Percentiles rank a stretch among this genome's conserved stretches.
Conservation (phyloP, 64 coral and sea anemone species). For the Actinia tenebrosa region DNA sequence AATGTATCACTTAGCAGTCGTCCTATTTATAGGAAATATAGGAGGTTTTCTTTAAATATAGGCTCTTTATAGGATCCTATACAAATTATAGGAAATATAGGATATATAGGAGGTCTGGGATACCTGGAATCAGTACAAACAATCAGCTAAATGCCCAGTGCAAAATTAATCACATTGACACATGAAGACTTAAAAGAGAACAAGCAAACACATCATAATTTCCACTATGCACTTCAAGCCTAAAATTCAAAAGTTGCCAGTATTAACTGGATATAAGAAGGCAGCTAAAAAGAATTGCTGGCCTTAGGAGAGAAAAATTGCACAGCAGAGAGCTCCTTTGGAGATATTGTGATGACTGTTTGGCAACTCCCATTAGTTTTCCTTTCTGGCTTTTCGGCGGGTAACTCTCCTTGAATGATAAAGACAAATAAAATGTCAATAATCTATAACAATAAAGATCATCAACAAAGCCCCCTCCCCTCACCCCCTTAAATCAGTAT, state of each 20-base stretch:
- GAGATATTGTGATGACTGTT: neutral
- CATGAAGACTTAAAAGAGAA: neutral
- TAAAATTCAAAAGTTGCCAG: constrained; percentile 8
- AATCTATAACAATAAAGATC: neutral
- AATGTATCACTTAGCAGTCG: too few species aligned
- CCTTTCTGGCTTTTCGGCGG: constrained; percentile 34
- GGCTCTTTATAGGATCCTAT: too few species aligned
- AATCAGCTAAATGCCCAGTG: too few species aligned
- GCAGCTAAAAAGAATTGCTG: neutral
- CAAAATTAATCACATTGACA: neutral
- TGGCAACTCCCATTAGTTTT: constrained; percentile 5
- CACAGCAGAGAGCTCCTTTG: neutral
- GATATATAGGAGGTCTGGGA: too few species aligned
- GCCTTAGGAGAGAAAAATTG: neutral
- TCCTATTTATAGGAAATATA: too few species aligned
- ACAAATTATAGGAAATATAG: too few species aligned
- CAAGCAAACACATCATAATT: neutral
- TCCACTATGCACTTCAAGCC: neutral
- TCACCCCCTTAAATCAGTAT: too few species aligned
- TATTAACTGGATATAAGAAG: neutral
- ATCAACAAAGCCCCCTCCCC: too few species aligned
- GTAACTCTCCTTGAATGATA: constrained; percentile 20
- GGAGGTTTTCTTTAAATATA: too few species aligned
- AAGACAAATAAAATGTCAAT: neutral
- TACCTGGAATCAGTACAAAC: too few species aligned